Base-by-base conservation (phyloP, 1,140 invertebrate species). In the Zaprionus davidi region DNA sequence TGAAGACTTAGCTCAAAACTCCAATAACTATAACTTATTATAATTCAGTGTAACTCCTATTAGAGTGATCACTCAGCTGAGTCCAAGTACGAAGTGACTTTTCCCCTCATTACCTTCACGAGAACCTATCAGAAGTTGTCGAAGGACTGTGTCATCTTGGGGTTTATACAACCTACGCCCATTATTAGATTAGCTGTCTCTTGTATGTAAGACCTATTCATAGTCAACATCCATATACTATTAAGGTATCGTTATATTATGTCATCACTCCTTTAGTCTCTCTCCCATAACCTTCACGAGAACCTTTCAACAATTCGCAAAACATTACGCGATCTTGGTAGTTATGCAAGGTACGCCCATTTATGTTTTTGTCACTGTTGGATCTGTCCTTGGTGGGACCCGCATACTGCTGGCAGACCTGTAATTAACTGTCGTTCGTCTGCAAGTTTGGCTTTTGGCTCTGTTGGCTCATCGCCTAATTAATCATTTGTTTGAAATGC, bases 381-480 rank as follows among this genome's bases (percentile, higher is more conserved):
- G 17, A 26, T 65, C 36, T 76, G 79, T 78, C 76, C 76, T 79
- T 81, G 71, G 64, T 15, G 31, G 51, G 38, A 28, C 76, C 76
- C 79, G 79, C 71, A 76, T 76, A 22, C 38, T 5, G 38, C 26
- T 34, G 31, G 22, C 20, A 22, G 53, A 57, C n/a, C 56, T 46
- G 57, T 76, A 79, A 81, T 81, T 79, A 81, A 63, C 64, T 71
- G 79, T 81, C 76, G 71, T 76, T 79, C 67, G 38, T 56, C 46
- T 66, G 38, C 57, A 36, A 36, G 51, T 63, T 53, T 72, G 53
- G 28, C 56, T 72, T 11, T 71, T 68, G 31, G 20, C 44, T 34
- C 31, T 72, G 38, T 81, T 79, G 76, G 79, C 76, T 81, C 79
- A 79, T 81, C 79, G 76, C 34, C 76, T 79, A 81, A 81, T 81